Conservation (phyloP, 1,140 invertebrate genomes). For the Rhagoletis pomonella region DNA sequence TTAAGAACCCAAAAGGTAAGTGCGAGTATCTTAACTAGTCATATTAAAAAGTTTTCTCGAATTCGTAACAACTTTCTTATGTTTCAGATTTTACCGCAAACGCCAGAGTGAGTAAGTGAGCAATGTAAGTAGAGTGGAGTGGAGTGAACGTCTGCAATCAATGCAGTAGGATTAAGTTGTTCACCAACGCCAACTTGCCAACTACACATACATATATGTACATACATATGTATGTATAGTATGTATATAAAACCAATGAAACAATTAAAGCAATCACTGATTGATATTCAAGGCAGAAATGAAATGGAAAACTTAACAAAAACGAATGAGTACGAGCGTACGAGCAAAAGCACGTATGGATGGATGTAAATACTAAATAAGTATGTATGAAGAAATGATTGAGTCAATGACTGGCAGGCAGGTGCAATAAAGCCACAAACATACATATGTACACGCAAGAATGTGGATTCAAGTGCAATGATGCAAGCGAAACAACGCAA, state of each 20-base stretch:
- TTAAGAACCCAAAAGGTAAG: background rate
- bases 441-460: background rate
- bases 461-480: background rate
- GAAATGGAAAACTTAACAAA: constrained; percentile 48
- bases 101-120: no score
- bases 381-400: no score
- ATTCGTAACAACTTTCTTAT: background rate
- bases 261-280: constrained; percentile 52
- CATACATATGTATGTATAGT: no score
- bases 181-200: constrained; percentile 41
- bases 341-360: background rate
- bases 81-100: constrained; percentile 29
- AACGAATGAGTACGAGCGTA: background rate
- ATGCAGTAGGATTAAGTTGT: constrained; percentile 47
- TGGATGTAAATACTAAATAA: no score
- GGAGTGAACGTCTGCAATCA: constrained; percentile 23
- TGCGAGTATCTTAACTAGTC: constrained; percentile 17
- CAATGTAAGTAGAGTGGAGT: no score
- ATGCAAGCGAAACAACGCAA: background rate
- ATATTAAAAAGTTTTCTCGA: constrained; percentile 18
- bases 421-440: constrained; percentile 39
- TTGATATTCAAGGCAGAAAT: constrained; percentile 50
- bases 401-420: constrained; percentile 7
- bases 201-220: background rate
- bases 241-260: constrained; percentile 13